Conservation (phyloP, 1,140 invertebrate species). For the Euura lappo region DNA sequence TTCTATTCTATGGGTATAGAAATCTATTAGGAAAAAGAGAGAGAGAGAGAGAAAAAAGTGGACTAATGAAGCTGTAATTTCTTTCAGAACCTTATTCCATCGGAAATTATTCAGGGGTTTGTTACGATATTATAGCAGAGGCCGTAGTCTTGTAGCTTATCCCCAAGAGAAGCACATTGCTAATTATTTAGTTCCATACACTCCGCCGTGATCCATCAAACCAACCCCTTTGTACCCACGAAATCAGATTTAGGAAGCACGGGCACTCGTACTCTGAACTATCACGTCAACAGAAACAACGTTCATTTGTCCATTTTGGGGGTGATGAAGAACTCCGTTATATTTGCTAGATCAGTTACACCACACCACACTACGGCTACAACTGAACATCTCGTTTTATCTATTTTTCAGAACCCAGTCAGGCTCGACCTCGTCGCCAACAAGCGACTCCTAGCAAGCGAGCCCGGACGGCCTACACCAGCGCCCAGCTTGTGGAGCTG, state of each 20-base stretch:
- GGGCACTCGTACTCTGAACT: conserved; percentile 9
- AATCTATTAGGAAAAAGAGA: too few species aligned
- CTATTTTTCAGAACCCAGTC: neutral
- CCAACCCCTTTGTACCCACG: conserved; percentile 11
- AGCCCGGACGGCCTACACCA: conserved; percentile 81
- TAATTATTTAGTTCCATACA: conserved; percentile 11
- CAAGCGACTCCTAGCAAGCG: conserved; percentile 52
- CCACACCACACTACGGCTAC: too few species aligned
- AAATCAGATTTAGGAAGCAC: conserved; percentile 10
- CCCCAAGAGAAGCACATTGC: neutral
- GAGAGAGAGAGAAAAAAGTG: too few species aligned
- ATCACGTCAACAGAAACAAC: conserved; percentile 12
- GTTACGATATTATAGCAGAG: too few species aligned
- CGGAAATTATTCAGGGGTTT: too few species aligned
- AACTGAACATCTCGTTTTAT: neutral
- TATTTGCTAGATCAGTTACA: too few species aligned
- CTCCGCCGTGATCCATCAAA: conserved; percentile 10
- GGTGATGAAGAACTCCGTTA: too few species aligned
- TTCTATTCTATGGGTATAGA: too few species aligned
- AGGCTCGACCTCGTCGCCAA: neutral
- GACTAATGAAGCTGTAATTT: too few species aligned
- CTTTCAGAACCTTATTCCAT: too few species aligned
- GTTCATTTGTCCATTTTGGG: too few species aligned
- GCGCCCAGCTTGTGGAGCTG: conserved; percentile 78
- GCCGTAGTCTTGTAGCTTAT: too few species aligned